Evolutionary conservation across 2,797 vertebrate species (phyloP), one percentile per base, ranked within the genome.

Genomic region (Avahi laniger): DNA sequence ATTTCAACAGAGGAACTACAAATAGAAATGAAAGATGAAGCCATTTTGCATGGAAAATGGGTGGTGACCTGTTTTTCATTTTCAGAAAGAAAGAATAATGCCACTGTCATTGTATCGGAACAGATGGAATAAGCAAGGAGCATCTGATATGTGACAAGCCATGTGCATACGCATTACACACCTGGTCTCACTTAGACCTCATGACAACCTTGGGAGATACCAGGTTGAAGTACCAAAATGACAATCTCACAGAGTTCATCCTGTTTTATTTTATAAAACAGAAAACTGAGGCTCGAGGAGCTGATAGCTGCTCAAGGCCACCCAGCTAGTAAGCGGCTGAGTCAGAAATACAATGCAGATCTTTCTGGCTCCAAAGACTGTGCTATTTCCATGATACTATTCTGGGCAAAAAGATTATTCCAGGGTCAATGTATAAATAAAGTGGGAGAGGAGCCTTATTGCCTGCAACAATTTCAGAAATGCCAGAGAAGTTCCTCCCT

Each of bases 1-100:
- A 24, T 76, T 79, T 86, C 80, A 90, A 89, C 72, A 78, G 48
- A 67, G 59, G 52, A 92, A 85, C 52, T 69, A 95, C 33, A 95
- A 84, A 79, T 48, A 94, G 87, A 87, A 82, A 75, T 65, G 61
- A 72, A 82, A 89, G 86, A 82, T 65, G 52, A 79, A 92, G 88
- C 59, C 18, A 57, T 59, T 88, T 89, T 80, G 38, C 41, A 13
- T 26, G 67, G 75, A 94, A 95, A 96, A 69, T 35, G 70, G 69
- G 83, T 41, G n/a, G 43, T 35, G 79, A 52, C 63, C 67, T 80
- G 73, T 30, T 92, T 93, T 95, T 91, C 67, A 72, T 48, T 85
- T 87, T 96, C 38, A 76, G 48, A 73, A 94, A 72, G 76, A 81
- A 69, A 43, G 28, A 54, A 46, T 30, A 59, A 76, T 22, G 38